phyloP scores from a whole-genome alignment of 2,797 vertebrate species.

The Petrocephalus sullivani region DNA sequence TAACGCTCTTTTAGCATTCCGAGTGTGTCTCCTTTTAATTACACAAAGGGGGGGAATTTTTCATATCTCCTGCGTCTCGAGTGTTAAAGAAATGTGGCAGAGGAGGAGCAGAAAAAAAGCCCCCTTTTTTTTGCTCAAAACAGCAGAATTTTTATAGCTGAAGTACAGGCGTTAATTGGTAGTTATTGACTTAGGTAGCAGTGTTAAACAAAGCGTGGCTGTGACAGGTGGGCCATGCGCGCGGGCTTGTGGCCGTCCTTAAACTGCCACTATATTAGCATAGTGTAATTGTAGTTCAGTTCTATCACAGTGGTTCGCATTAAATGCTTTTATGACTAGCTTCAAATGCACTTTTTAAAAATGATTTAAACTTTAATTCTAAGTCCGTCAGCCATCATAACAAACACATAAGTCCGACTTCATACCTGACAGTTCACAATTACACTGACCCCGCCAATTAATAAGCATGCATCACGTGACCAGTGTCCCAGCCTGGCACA shows the following conservation, averaged over 20 bases:
- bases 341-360: conserved; percentile 3
- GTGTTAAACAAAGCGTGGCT: not conserved
- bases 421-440: not conserved
- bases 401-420: not conserved
- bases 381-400: not conserved
- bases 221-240: not conserved
- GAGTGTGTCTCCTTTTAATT: conserved; percentile 8
- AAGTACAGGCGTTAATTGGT: conserved; percentile 5
- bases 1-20: conserved; percentile 17
- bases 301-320: not conserved
- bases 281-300: conserved; percentile 9
- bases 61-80: not conserved
- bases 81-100: not conserved
- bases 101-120: not conserved
- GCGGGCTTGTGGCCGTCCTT: not conserved
- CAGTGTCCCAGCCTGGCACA: not conserved
- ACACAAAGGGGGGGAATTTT: conserved; percentile 9
- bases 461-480: not conserved
- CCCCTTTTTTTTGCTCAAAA: not conserved
- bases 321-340: conserved; percentile 13
- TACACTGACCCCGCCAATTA: not conserved
- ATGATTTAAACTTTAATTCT: not conserved
- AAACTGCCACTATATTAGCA: conserved; percentile 3
- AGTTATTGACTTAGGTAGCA: not conserved
- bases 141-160: not conserved